Percentiles rank a stretch among this genome's conserved stretches.
Evolutionary conservation across 1,140 invertebrate genomes (phyloP).

Genomic region (Berghia stephanieae): DNA sequence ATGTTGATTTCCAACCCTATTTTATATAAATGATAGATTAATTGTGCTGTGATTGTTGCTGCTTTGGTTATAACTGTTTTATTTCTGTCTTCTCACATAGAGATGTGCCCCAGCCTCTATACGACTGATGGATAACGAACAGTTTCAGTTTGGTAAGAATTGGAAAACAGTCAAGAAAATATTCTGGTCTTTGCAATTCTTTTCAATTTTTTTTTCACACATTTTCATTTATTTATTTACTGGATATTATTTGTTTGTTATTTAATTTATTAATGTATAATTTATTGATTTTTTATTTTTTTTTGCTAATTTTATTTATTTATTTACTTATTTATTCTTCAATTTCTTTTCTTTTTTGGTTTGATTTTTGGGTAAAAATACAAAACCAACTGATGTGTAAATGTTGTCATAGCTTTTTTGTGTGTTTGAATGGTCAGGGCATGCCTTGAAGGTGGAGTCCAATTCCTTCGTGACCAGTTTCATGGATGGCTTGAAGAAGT

Average conservation of each 20-base stretch:
- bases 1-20: no score
- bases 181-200: not conserved
- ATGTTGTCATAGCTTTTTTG: not conserved
- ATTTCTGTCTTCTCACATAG: slow-evolving; percentile 61
- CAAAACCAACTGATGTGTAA: no score
- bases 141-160: slow-evolving; percentile 86
- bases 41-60: not conserved
- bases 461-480: slow-evolving; percentile 76
- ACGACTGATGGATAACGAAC: slow-evolving; percentile 95
- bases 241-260: not conserved
- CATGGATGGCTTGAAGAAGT: slow-evolving; percentile 84
- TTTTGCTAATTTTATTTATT: slow-evolving; percentile 9
- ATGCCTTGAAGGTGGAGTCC: slow-evolving; percentile 82
- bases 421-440: slow-evolving; percentile 63
- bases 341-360: slow-evolving; percentile 5
- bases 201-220: not conserved
- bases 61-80: not conserved
- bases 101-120: slow-evolving; percentile 93
- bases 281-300: not conserved
- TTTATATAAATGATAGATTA: not conserved
- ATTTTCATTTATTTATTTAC: not conserved
- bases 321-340: no score
- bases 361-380: not conserved
- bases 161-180: no score
- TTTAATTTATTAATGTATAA: no score